Percentiles rank a stretch among this genome's conserved stretches.
These are phyloP conservation scores for Palythoa grandiflora DNA, from an alignment of 92 coral and sea anemone genomes.

Conservation along the genomic window DNA sequence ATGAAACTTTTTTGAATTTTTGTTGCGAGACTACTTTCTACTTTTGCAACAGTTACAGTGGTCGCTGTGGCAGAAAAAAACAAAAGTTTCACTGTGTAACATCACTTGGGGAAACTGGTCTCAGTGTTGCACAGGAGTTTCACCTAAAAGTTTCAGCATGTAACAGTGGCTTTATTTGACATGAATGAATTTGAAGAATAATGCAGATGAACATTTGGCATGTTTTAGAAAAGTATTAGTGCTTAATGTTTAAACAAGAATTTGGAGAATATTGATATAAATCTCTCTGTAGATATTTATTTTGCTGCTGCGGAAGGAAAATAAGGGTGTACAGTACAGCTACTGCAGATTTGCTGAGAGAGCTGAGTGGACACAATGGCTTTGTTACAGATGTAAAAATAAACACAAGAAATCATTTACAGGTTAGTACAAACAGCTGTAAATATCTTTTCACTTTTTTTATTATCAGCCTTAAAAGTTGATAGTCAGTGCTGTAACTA, in stretches of 20 bases:
- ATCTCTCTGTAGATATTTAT: conserved; percentile 63
- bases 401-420: conserved; percentile 80
- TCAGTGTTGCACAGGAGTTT: too few species aligned
- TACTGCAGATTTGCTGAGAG: conserved; percentile 80
- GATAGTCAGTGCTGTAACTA: background rate
- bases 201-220: too few species aligned
- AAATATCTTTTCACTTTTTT: background rate
- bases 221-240: background rate
- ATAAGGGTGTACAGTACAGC: conserved; percentile 82
- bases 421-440: conserved; percentile 58
- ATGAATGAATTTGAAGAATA: too few species aligned
- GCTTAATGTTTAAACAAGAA: background rate
- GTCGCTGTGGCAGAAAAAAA: too few species aligned
- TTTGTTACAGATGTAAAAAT: conserved; percentile 76
- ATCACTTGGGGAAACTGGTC: too few species aligned
- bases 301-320: conserved; percentile 84
- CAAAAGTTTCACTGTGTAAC: too few species aligned
- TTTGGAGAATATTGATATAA: background rate
- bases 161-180: too few species aligned
- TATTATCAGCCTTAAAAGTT: background rate
- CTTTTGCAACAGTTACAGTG: too few species aligned
- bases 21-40: too few species aligned
- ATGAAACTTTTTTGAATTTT: too few species aligned
- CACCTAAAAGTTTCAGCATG: too few species aligned
- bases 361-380: conserved; percentile 75